Base-by-base conservation (phyloP, 2,797 vertebrate species). In the Aldrovandia affinis region DNA sequence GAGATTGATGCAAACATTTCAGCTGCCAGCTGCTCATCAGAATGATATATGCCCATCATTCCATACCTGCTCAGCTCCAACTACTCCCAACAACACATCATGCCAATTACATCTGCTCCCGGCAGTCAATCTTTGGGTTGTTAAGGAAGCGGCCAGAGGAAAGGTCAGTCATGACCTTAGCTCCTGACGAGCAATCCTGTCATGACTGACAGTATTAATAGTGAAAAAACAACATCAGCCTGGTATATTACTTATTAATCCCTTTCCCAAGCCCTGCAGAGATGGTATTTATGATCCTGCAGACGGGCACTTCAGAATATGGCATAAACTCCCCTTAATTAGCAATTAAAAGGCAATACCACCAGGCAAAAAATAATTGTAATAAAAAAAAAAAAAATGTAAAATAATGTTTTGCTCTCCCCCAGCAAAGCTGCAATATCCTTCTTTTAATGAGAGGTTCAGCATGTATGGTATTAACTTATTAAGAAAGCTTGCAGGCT, bases 31-130 rank as follows among this genome's bases (percentile, higher is more conserved):
- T 50, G 59, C 75, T 59, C 20, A 47, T 79, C 83, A 63, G n/a
- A 61, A 44, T 75, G 75, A 78, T 47, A 25, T 65, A 63, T 42
- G 79, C 61, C 87, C 78, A 52, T 87, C 78, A 78, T 83, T 87
- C 79, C 89, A 88, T 80, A 88, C 78, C 83, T 83, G 44, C 81
- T 88, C 86, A 77, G 83, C 47, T 84, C 47, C 44, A 75, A 78
- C 89, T 87, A 84, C 89, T 86, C 83, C 87, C 89, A 86, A 44
- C 33, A 85, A 63, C 20, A 83, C 89, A 84, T 86, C 87, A 83
- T 70, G 85, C 93, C 94, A 94, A 92, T 94, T 94, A 94, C 90
- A 93, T 86, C 81, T 85, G 82, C 33, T 88, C 92, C 89, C 86
- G 90, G 90, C 92, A 85, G 87, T 87, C 84, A 89, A 87, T 87